Base-by-base conservation (phyloP, 2,888 invertebrate species). In the Temnothorax ravouxi region DNA sequence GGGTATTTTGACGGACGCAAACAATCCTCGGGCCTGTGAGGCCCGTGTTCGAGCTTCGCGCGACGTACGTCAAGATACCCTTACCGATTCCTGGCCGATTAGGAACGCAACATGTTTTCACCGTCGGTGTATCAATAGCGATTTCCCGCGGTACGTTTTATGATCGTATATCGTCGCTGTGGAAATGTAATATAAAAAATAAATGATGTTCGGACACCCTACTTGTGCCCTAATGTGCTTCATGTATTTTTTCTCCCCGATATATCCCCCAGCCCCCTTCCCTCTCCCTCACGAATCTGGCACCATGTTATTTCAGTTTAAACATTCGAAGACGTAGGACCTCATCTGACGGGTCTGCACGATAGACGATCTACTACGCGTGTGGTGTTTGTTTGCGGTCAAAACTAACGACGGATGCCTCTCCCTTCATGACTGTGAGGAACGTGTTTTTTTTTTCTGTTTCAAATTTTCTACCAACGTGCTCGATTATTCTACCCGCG, bases 121-220 rank as follows among this genome's bases (percentile, higher is more conserved):
- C 47, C 25, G 47, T 79, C 34, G 56, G 54, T 80, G 50, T 72
- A 84, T 66, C 59, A 52, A 59, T 77, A 71, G 67, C 83, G 54
- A 84, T 76, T 84, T 84, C 84, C 84, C 88, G 85, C 87, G 69
- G 50, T 71, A 88, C 84, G 87, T 86, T 85, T 85, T 86, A 84
- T 85, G 83, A 89, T 85, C 86, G 76, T 89, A 85, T 90, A 84
- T 88, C 87, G 64, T 91, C 87, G 69, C 85, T 89, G 87, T 90
- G 91, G 84, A 87, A 87, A 75, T 90, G 88, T 90, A 90, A 88
- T 64, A 89, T 89, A 88, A 80, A 80, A 86, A 90, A 89, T 90
- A 90, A 90, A 90, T 80, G 91, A 90, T 90, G 90, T 90, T 91
- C 86, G 87, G 86, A 88, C 79, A 89, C 83, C 85, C 76, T 64